These are phyloP conservation scores for Oncorhynchus nerka DNA, from an alignment of 2,113 vertebrate genomes.

Conservation along the genomic window DNA sequence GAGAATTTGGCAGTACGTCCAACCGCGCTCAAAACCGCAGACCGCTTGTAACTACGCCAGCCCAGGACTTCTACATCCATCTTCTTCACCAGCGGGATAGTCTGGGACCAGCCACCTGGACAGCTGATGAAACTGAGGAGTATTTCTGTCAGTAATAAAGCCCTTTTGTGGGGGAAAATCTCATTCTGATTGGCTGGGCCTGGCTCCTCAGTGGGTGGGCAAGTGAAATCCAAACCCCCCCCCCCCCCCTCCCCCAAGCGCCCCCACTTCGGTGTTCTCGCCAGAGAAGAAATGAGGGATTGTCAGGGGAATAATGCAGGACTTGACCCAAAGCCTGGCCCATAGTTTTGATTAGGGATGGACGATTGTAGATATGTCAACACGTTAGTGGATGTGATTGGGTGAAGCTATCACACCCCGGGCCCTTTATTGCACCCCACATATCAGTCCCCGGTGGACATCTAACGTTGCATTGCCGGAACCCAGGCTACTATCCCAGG, in stretches of 20 bases:
- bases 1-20: no score
- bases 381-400: neutral
- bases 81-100: no score
- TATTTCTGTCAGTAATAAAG: no score
- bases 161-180: no score
- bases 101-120: no score
- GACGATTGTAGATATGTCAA: neutral
- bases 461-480: neutral
- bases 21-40: no score
- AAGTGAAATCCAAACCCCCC: no score
- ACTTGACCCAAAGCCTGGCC: neutral
- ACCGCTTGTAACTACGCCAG: no score
- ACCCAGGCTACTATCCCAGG: neutral
- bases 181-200: no score
- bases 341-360: neutral
- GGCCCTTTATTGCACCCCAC: neutral
- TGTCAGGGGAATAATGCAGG: neutral
- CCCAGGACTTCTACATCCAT: no score
- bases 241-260: neutral
- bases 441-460: neutral
- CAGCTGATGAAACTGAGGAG: no score
- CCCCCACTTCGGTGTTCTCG: neutral
- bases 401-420: neutral
- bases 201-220: no score
- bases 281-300: neutral